Evolutionary conservation across 2,888 invertebrate species (phyloP).

Genomic region (Sericinus montela): DNA sequence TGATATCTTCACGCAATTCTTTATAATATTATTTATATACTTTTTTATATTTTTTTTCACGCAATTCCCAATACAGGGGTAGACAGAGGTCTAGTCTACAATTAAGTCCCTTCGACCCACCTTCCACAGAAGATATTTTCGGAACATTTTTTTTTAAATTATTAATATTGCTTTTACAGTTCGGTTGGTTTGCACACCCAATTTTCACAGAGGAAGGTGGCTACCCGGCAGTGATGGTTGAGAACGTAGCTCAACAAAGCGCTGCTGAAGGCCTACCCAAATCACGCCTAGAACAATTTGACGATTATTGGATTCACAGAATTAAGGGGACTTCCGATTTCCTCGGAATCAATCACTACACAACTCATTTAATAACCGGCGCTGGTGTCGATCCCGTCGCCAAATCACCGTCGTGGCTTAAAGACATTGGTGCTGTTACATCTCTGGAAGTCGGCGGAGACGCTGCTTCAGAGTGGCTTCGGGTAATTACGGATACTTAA

Average conservation of each 20-base stretch:
- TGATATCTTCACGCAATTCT: too few species aligned
- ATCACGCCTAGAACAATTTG: constrained; percentile 67
- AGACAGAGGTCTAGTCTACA: too few species aligned
- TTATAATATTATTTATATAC: too few species aligned
- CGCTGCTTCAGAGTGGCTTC: constrained; percentile 71
- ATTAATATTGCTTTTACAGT: constrained; percentile 36
- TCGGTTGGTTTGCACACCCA: constrained; percentile 77
- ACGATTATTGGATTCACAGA: constrained; percentile 62
- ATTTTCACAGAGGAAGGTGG: constrained; percentile 72
- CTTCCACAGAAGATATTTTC: too few species aligned
- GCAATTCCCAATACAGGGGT: too few species aligned
- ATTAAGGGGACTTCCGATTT: constrained; percentile 73
- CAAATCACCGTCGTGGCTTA: constrained; percentile 71
- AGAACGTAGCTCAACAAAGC: constrained; percentile 64
- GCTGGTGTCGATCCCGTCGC: constrained; percentile 61
- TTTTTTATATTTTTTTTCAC: too few species aligned
- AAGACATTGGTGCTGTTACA: constrained; percentile 68
- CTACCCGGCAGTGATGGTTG: constrained; percentile 68
- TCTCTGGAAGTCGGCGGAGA: constrained; percentile 66
- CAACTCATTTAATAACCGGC: constrained; percentile 64
- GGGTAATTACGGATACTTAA: constrained; percentile 43
- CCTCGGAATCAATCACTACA: constrained; percentile 74
- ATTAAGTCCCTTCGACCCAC: too few species aligned
- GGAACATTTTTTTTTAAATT: too few species aligned
- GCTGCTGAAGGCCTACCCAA: constrained; percentile 55